Conservation (phyloP, 1,140 invertebrate species). For the Bombus haemorrhoidalis region DNA sequence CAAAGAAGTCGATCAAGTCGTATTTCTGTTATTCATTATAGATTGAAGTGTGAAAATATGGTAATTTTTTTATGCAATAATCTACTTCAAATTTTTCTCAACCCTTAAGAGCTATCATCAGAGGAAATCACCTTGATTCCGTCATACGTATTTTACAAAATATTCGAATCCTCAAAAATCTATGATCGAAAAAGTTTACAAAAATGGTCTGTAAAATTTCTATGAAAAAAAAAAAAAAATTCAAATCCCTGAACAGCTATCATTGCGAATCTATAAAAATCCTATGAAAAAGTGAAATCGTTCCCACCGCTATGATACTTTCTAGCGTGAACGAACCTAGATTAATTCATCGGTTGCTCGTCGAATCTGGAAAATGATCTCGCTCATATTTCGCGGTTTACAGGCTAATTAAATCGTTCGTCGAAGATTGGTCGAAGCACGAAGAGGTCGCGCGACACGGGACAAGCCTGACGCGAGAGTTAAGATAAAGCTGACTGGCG, state of each 20-base stretch:
- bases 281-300: background rate
- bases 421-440: background rate
- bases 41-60: background rate
- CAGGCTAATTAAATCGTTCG: constrained; percentile 13
- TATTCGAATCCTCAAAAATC: background rate
- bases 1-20: background rate
- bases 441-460: background rate
- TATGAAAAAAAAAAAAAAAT: background rate
- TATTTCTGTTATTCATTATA: background rate
- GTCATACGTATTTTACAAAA: background rate
- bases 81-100: background rate
- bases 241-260: too few species aligned
- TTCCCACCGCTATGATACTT: background rate
- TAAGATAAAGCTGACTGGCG: too few species aligned
- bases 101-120: background rate
- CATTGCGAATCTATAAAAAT: background rate
- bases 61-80: background rate
- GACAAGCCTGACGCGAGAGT: too few species aligned
- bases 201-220: background rate
- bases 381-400: background rate
- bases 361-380: background rate
- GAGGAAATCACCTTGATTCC: background rate
- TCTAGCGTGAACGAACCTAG: background rate
- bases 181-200: background rate
- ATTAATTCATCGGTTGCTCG: background rate